Base-by-base conservation (phyloP, 2,113 vertebrate genomes). In the Trogon melanurus region DNA sequence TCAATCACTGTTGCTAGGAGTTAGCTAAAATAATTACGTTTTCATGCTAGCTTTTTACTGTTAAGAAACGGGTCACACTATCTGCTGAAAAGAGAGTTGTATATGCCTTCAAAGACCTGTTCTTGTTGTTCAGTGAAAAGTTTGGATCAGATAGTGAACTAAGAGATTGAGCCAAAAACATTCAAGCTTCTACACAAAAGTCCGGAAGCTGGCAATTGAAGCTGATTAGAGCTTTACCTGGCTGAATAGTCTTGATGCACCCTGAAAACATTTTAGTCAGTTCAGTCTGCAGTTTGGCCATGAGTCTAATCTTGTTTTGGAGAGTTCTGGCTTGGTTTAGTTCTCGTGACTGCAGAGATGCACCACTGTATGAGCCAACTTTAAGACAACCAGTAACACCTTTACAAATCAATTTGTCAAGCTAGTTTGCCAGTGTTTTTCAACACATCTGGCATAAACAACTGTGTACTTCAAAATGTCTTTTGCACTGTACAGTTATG, bases 401-500 rank as follows among this genome's bases (percentile, higher is more conserved):
- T 58, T n/a, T 90, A 88, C 85, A 76, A 85, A 89, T 67, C 94
- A 44, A 73, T 30, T 64, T 94, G 21, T 29, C 82, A 88, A 96
- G 94, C 65, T 79, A 96, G 91, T 95, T 27, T 83, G 79, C 91
- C 93, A 96, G 95, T 78, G 97, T 94, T 95, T 92, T 54, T 91
- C 44, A 73, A 95, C 96, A 80, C 89, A 91, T 91, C 98, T 96
- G 94, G 95, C 96, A 74, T 93, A 75, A 93, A 85, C 51, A n/a
- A 66, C 54, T 86, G 95, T 94, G 95, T 69, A 91, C 97, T 97
- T 97, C 97, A 97, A 97, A 98, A 98, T 94, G 96, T 98, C 98
- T 97, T 97, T 98, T 97, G 98, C 96, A 92, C 97, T 98, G 97
- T 98, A 98, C 98, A 98, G 62, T 97, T 96, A 98, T 98, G 98